phyloP scores from a whole-genome alignment of 2,113 vertebrate genomes.

The Syngnathus typhle region DNA sequence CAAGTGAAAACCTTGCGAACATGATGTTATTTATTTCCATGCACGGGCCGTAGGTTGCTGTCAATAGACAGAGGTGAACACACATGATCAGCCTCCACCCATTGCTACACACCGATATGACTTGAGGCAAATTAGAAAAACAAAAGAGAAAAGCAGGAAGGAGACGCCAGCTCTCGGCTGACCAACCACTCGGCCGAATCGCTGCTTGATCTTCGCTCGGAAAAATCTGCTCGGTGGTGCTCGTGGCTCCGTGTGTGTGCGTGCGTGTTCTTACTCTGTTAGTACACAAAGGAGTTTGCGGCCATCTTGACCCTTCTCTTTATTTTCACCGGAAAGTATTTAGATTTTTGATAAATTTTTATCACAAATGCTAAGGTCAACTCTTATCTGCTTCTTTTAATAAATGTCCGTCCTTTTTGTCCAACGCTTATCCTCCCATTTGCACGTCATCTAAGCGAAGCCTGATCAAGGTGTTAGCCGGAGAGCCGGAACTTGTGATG shows the following conservation, averaged over 20 bases:
- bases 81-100: not conserved
- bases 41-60: too few species aligned
- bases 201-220: constrained; percentile 44
- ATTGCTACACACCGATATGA: not conserved
- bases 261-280: not conserved
- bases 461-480: constrained; percentile 10
- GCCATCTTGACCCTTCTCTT: not conserved
- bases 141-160: constrained; percentile 42
- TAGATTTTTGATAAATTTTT: not conserved
- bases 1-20: too few species aligned
- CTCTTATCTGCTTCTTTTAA: not conserved
- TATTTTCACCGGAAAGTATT: constrained; percentile 9
- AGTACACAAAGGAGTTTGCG: constrained; percentile 13
- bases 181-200: constrained; percentile 29
- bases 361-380: not conserved
- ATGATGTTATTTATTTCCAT: not conserved
- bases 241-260: not conserved
- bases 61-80: not conserved
- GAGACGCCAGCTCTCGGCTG: constrained; percentile 39
- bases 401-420: not conserved
- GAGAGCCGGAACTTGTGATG: constrained; percentile 18
- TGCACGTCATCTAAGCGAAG: not conserved
- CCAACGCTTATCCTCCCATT: not conserved
- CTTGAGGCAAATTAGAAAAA: not conserved
- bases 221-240: constrained; percentile 56